Evolutionary conservation across 2,888 invertebrate genomes (phyloP).

Genomic region (Heliconius erato): DNA sequence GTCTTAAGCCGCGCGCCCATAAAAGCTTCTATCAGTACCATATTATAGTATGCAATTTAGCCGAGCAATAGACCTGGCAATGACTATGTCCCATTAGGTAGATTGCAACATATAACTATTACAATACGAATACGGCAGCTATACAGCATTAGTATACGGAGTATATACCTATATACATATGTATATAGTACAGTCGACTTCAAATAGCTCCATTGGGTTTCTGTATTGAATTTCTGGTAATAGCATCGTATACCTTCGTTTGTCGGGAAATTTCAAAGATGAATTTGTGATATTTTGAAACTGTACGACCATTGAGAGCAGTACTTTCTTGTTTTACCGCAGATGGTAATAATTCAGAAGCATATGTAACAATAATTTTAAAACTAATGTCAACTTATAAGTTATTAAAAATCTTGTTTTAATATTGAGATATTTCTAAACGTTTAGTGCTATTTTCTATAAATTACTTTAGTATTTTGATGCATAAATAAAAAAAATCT

Average conservation of each 20-base stretch:
- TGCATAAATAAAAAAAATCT: no score
- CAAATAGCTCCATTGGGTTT: constrained; percentile 45
- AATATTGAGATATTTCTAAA: no score
- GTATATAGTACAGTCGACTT: constrained; percentile 33
- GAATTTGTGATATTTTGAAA: constrained; percentile 43
- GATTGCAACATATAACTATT: constrained; percentile 37
- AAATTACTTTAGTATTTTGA: no score
- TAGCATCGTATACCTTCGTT: constrained; percentile 50
- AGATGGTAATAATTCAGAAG: constrained; percentile 3
- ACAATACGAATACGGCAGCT: constrained; percentile 39
- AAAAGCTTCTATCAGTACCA: constrained; percentile 10
- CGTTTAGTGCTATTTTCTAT: no score
- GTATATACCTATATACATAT: constrained; percentile 37
- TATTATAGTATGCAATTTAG: constrained; percentile 28
- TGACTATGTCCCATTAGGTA: constrained; percentile 35
- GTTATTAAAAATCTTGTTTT: no score
- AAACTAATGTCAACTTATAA: background rate
- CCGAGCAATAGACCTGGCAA: constrained; percentile 24
- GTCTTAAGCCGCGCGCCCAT: constrained; percentile 19
- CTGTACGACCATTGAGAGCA: constrained; percentile 26
- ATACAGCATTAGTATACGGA: constrained; percentile 40
- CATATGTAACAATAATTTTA: background rate
- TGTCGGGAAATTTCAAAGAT: constrained; percentile 51
- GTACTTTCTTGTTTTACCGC: constrained; percentile 8
- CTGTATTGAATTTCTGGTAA: constrained; percentile 52